phyloP scores from a whole-genome alignment of 2,113 vertebrate genomes.

The Triplophysa rosa region DNA sequence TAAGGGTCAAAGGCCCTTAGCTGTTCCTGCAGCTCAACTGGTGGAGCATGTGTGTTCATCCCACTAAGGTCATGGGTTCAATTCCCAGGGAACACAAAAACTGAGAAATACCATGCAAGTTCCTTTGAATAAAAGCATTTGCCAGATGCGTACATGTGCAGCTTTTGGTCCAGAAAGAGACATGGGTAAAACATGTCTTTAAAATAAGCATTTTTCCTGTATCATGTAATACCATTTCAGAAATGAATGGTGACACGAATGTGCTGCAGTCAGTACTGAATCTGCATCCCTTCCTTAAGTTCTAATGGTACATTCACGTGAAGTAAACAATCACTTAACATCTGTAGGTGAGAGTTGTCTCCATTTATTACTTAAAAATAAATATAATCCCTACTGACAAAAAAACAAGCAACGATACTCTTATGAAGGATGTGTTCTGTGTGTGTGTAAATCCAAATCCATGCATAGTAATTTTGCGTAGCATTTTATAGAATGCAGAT shows the following conservation, averaged over 20 bases:
- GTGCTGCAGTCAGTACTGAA: slow-evolving; percentile 4
- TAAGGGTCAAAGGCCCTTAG: not conserved
- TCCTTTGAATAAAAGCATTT: too few relatives aligned
- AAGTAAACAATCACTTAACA: slow-evolving; percentile 37
- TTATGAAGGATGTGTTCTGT: too few relatives aligned
- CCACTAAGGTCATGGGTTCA: too few relatives aligned
- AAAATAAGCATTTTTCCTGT: not conserved
- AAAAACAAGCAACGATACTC: not conserved
- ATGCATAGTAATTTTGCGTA: not conserved
- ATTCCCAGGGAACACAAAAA: too few relatives aligned
- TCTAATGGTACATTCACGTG: slow-evolving; percentile 36
- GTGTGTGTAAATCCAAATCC: not conserved
- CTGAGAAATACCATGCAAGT: too few relatives aligned
- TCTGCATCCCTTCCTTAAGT: not conserved
- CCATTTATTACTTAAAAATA: not conserved
- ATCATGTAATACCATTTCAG: not conserved
- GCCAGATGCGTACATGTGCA: not conserved
- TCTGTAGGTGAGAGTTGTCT: slow-evolving; percentile 1
- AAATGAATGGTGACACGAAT: slow-evolving; percentile 10
- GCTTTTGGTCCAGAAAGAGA: not conserved
- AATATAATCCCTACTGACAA: not conserved
- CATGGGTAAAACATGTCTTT: not conserved
- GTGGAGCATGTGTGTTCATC: too few relatives aligned
- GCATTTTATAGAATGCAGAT: not conserved
- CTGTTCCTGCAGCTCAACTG: too few relatives aligned